These are phyloP conservation scores for Scarus forsteni DNA, from an alignment of 2,797 vertebrate species.

Conservation along the genomic window DNA sequence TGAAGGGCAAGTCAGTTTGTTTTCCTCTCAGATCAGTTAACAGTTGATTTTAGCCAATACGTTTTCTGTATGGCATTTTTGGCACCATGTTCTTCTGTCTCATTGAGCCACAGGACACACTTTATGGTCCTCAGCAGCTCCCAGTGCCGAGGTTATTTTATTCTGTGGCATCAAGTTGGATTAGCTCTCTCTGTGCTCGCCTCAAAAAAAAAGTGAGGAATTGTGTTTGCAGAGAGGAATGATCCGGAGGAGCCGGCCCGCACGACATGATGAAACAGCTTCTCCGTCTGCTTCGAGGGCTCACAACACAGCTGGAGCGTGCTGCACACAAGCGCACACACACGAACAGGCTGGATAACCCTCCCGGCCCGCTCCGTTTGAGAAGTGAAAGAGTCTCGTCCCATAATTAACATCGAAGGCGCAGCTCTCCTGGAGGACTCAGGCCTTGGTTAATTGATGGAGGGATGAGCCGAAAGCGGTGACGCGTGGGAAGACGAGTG, in stretches of 20 bases:
- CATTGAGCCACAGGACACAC: conserved; percentile 24
- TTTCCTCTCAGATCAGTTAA: neutral
- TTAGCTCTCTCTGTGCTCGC: conserved; percentile 35
- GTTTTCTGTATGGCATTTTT: neutral
- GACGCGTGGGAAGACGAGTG: conserved; percentile 56
- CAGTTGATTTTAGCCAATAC: conserved; percentile 28
- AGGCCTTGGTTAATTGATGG: conserved; percentile 69
- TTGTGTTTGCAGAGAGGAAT: conserved; percentile 41
- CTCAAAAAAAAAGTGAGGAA: conserved; percentile 44
- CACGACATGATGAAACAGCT: conserved; percentile 57
- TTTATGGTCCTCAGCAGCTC: conserved; percentile 26
- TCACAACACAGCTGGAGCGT: conserved; percentile 25
- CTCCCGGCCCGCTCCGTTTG: conserved; percentile 36
- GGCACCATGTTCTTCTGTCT: conserved; percentile 12
- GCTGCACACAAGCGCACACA: conserved; percentile 14
- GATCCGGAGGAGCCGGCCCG: conserved; percentile 39
- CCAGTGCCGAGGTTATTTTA: conserved; percentile 18
- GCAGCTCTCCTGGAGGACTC: conserved; percentile 57
- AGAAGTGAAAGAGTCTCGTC: conserved; percentile 44
- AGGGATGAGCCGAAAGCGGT: conserved; percentile 60
- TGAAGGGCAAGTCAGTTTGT: no score
- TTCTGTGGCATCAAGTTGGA: conserved; percentile 42
- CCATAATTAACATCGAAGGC: conserved; percentile 75
- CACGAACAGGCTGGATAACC: conserved; percentile 13
- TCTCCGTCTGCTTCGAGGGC: conserved; percentile 23